A percentile compares a stretch with the other conserved stretches of the same genome.
These are phyloP conservation scores for Morbakka virulenta DNA, from an alignment of 30 jellyfish, hydroid and myxozoan species.

Conservation along the genomic window DNA sequence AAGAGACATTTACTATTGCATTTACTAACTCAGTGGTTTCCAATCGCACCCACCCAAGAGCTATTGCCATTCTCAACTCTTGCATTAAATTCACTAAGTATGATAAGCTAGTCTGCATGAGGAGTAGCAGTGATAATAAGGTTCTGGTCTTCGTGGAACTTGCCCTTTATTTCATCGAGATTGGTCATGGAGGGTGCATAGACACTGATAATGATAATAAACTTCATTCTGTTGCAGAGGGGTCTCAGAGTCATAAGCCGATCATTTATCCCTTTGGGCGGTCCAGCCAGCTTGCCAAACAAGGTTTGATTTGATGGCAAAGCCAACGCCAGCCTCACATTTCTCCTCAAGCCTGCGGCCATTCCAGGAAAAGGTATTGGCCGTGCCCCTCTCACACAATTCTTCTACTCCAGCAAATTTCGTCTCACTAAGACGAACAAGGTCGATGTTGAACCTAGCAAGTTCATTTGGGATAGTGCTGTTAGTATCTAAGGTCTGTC, in stretches of 20 bases:
- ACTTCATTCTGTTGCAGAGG: background rate
- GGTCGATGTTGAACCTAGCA: background rate
- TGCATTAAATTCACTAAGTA: conserved; percentile 37
- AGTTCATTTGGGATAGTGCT: conserved; percentile 13
- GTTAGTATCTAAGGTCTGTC: conserved; percentile 8
- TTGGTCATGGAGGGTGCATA: conserved; percentile 57
- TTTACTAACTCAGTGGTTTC: conserved; percentile 18
- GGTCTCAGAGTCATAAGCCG: conserved; percentile 47
- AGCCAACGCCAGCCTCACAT: conserved; percentile 29
- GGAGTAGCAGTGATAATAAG: background rate
- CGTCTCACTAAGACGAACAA: conserved; percentile 4
- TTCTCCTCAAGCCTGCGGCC: conserved; percentile 1
- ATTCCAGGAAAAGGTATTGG: conserved; percentile 8
- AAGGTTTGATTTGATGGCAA: background rate
- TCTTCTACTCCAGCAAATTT: background rate
- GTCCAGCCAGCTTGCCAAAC: background rate
- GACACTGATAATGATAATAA: conserved; percentile 6
- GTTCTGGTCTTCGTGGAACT: conserved; percentile 21
- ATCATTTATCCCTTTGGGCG: conserved; percentile 15
- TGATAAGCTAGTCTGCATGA: background rate
- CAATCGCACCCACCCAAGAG: conserved; percentile 33
- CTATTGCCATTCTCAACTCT: conserved; percentile 4
- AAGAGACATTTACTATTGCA: conserved; percentile 25
- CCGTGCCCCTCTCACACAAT: background rate
- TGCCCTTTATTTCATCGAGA: conserved; percentile 14